Conservation (phyloP, 92 coral and sea anemone species). For the Scolanthus callimorphus region DNA sequence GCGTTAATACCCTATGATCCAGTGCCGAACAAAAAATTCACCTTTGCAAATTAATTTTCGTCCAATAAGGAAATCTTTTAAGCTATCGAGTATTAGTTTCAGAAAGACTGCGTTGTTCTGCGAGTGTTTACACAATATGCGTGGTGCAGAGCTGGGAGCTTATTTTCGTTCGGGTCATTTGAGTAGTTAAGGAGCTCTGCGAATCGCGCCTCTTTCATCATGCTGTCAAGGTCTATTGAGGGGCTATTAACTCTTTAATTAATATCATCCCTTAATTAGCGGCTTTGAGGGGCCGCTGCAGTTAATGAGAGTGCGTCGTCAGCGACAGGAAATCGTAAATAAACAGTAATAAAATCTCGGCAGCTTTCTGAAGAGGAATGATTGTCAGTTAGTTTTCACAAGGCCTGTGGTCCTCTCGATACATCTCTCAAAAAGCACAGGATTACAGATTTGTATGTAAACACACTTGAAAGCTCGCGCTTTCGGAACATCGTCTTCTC, state of each 20-base stretch:
- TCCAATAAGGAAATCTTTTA: neutral
- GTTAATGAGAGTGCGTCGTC: slow-evolving; percentile 62
- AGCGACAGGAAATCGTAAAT: slow-evolving; percentile 67
- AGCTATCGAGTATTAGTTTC: slow-evolving; percentile 9
- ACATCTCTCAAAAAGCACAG: slow-evolving; percentile 3
- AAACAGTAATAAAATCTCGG: slow-evolving; percentile 42
- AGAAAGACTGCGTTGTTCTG: neutral
- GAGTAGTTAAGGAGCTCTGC: slow-evolving; percentile 43
- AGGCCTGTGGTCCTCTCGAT: slow-evolving; percentile 9
- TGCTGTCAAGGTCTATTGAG: slow-evolving; percentile 86
- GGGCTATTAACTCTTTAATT: slow-evolving; percentile 91
- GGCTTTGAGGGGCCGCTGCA: slow-evolving; percentile 62
- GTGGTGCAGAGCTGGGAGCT: slow-evolving; percentile 26
- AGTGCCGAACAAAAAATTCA: neutral
- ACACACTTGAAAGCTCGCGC: neutral
- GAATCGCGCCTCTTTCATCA: slow-evolving; percentile 54
- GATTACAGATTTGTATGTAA: slow-evolving; percentile 6
- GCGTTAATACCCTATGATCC: no score
- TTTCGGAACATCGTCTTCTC: neutral
- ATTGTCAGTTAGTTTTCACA: slow-evolving; percentile 20
- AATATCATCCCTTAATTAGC: slow-evolving; percentile 92
- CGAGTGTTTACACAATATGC: slow-evolving; percentile 6
- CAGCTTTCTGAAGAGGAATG: slow-evolving; percentile 24
- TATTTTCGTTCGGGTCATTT: slow-evolving; percentile 30
- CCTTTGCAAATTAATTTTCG: neutral